Evolutionary conservation across 2,113 vertebrate species (phyloP).

Genomic region (Pelodiscus sinensis): DNA sequence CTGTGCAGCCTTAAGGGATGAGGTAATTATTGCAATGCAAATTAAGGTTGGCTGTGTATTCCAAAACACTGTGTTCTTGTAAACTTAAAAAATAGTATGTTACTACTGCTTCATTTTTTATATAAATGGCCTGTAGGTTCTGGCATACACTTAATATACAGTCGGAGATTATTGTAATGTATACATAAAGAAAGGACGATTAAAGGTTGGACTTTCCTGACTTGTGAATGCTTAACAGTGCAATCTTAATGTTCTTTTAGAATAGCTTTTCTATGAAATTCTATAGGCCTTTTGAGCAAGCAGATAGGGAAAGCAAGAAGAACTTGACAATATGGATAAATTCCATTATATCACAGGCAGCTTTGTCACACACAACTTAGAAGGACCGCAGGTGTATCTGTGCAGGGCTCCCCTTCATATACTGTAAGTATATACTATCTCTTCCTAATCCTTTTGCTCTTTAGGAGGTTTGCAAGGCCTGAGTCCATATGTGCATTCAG

Average conservation of each 20-base stretch:
- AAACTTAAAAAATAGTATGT: neutral
- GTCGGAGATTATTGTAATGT: neutral
- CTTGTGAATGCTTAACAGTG: neutral
- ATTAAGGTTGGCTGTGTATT: neutral
- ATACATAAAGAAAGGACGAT: neutral
- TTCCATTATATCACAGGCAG: neutral
- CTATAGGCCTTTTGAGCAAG: neutral
- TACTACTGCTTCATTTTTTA: neutral
- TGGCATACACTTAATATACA: neutral
- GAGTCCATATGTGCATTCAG: accelerated
- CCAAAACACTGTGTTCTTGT: neutral
- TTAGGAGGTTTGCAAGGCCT: neutral
- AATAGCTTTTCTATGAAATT: neutral
- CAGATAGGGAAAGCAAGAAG: neutral
- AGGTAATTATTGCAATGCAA: neutral
- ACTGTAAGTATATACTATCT: neutral
- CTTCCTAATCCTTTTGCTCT: neutral
- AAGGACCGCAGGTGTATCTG: neutral
- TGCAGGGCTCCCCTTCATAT: neutral
- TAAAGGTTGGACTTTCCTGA: accelerated
- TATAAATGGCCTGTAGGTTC: neutral
- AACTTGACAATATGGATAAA: neutral
- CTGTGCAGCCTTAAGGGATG: neutral
- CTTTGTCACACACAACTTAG: neutral
- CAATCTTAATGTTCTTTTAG: neutral